Evolutionary conservation across 1,140 invertebrate species (phyloP), one percentile per base, ranked within the genome.

Genomic region (Drosophila pallidifrons): DNA sequence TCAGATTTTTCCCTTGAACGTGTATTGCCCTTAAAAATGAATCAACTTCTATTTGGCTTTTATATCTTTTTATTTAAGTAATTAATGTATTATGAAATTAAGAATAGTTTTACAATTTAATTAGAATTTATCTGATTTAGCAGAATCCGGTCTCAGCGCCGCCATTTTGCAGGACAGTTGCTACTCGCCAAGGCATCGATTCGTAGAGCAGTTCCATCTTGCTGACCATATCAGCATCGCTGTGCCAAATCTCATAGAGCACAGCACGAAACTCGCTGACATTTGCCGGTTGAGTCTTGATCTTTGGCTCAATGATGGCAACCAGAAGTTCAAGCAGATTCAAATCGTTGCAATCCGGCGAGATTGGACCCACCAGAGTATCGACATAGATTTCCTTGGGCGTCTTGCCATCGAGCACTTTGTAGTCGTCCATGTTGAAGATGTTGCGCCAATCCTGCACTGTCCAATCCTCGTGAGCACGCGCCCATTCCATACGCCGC

Each of bases 371-470:
- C 47, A 89, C 51, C 35, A 88, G 20, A 0, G 85, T 81, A 32
- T 88, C 85, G 43, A 78, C 1, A 10, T 51, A 88, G 7, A 88
- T 89, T 28, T 88, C 77, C 5, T 88, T 88, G 0, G 69, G 49
- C 35, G 52, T 43, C 0, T 45, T 16, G 8, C 49, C 75, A 2
- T 65, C 64, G 8, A 7, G 10, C 1, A 47, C 64, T 46, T 88
- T 89, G 1, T 51, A 15, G n/a, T 88, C 85, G 10, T 88, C 85
- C 81, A 88, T 89, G 13, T 89, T 88, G 35, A 88, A 85, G 3
- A 89, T 79, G 43, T 88, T 85, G 32, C 85, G 85, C 85, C 85
- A 88, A 60, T 88, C 85, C 16, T 70, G 64, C 1, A 73, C 60
- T 1, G 81, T 81, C 85, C 85, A 88, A 1, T 89, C 70, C 38